These are phyloP conservation scores for Melanaphis sacchari DNA, from an alignment of 1,140 invertebrate species.

Conservation along the genomic window DNA sequence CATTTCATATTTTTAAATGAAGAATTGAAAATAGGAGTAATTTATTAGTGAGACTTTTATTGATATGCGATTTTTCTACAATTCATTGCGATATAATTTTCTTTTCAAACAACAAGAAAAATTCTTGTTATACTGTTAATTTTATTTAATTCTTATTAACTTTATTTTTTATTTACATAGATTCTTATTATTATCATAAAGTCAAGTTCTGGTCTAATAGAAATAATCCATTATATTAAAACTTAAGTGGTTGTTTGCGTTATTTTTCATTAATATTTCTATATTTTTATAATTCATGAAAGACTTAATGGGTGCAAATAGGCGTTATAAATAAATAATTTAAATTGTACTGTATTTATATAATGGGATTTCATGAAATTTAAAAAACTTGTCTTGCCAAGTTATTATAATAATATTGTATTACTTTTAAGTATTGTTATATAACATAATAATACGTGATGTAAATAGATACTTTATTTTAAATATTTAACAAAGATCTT, in stretches of 20 bases:
- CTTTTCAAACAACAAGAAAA: not conserved
- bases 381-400: not conserved
- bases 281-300: not conserved
- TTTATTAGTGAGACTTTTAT: not conserved
- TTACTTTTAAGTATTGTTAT: not conserved
- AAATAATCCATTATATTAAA: slow-evolving; percentile 27
- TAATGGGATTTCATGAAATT: not conserved
- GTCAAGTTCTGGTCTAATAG: not conserved
- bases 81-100: not conserved
- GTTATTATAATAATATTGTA: not conserved
- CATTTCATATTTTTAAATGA: not conserved
- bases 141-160: too few species aligned
- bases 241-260: not conserved
- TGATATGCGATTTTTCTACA: not conserved
- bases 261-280: slow-evolving; percentile 1
- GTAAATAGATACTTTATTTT: not conserved
- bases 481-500: not conserved
- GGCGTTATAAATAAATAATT: slow-evolving; percentile 16
- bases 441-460: not conserved
- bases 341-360: not conserved
- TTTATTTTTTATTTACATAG: not conserved
- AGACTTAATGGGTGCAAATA: slow-evolving; percentile 10
- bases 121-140: too few species aligned
- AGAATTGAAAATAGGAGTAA: not conserved
- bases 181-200: not conserved